Percentiles rank a stretch among this genome's conserved stretches.
Conservation (phyloP, 2,888 invertebrate species). For the Cheiracanthium punctorium region DNA sequence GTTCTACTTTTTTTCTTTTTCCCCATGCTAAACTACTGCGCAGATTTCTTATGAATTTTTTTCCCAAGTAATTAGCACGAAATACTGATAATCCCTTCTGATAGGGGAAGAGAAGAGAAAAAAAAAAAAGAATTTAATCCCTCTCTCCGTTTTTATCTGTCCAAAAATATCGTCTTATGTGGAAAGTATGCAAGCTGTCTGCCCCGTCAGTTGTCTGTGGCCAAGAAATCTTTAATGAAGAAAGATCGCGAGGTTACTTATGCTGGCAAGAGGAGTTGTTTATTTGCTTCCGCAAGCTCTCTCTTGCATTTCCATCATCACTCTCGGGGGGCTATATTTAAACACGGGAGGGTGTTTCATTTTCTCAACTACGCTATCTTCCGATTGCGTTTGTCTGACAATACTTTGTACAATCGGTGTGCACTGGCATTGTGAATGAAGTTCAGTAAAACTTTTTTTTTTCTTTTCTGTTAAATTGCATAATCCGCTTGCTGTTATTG, state of each 20-base stretch:
- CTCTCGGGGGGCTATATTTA: background rate
- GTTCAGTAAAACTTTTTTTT: too few relatives aligned
- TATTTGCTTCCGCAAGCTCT: background rate
- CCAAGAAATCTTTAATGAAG: slow-evolving; percentile 12
- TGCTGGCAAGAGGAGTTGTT: slow-evolving; percentile 13
- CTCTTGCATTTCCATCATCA: background rate
- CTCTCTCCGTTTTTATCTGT: background rate
- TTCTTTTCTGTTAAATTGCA: too few relatives aligned
- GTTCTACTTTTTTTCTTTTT: too few relatives aligned
- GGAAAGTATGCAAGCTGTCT: background rate
- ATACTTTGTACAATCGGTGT: background rate
- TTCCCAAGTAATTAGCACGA: too few relatives aligned
- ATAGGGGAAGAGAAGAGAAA: too few relatives aligned
- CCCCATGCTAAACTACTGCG: too few relatives aligned
- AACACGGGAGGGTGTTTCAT: background rate
- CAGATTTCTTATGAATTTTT: too few relatives aligned
- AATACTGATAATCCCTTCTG: too few relatives aligned
- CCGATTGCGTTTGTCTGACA: background rate
- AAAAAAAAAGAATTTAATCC: too few relatives aligned
- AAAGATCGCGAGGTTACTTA: slow-evolving; percentile 4
- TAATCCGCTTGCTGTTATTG: too few relatives aligned
- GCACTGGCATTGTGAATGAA: too few relatives aligned
- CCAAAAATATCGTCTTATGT: background rate
- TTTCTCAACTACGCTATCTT: background rate
- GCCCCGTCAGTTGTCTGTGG: background rate